phyloP scores from a whole-genome alignment of 2,113 vertebrate genomes.

The Pandion haliaetus region DNA sequence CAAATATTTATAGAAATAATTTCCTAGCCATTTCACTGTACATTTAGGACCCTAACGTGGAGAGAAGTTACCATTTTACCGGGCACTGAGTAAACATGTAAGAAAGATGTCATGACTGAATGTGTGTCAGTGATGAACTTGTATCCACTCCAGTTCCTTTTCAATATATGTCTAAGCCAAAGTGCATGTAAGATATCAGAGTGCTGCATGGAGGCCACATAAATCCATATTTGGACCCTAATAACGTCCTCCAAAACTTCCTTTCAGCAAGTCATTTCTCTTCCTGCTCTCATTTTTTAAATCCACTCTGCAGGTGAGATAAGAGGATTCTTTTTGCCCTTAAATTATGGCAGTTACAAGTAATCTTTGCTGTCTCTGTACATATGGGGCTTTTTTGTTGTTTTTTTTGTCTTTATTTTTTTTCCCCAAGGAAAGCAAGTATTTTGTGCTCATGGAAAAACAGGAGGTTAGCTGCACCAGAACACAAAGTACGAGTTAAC shows the following conservation, averaged over 20 bases:
- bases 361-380: neutral
- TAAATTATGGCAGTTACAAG: slow-evolving; percentile 7
- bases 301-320: slow-evolving; percentile 20
- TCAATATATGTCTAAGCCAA: neutral
- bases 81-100: neutral
- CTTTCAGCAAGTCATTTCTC: slow-evolving; percentile 13
- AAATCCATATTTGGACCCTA: neutral
- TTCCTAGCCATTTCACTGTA: neutral
- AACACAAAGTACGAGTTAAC: neutral
- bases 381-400: neutral
- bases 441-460: neutral
- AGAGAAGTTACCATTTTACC: neutral
- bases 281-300: slow-evolving; percentile 12
- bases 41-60: neutral
- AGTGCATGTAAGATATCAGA: neutral
- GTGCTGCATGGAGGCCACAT: neutral
- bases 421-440: neutral
- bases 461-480: neutral
- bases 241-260: neutral
- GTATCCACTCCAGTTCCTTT: neutral
- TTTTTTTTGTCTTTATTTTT: neutral
- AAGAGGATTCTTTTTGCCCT: slow-evolving; percentile 20
- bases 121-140: neutral
- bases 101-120: neutral
- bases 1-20: neutral